Conservation (phyloP, 1,140 invertebrate genomes). For the Pachypeltis micranthus region DNA sequence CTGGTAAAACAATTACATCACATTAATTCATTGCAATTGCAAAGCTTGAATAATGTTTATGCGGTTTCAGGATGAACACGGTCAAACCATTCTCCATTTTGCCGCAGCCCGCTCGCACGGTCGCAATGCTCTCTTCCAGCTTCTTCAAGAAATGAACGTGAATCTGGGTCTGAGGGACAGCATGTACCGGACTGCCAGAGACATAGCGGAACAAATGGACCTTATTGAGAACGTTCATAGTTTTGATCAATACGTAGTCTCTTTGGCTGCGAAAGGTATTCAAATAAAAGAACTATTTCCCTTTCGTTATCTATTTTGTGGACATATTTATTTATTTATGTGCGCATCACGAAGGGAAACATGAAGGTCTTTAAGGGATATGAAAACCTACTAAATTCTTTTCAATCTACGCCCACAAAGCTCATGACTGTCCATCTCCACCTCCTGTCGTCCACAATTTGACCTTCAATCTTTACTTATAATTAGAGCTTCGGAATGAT, state of each 20-base stretch:
- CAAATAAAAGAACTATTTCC: conserved; percentile 23
- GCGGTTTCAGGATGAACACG: conserved; percentile 69
- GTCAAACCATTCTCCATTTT: conserved; percentile 79
- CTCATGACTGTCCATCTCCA: too few relatives aligned
- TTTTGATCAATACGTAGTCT: conserved; percentile 67
- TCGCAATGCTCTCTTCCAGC: conserved; percentile 58
- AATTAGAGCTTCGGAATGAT: too few relatives aligned
- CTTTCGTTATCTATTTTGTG: conserved; percentile 9
- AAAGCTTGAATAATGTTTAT: too few relatives aligned
- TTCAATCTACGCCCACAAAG: too few relatives aligned
- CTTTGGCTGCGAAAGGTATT: conserved; percentile 62
- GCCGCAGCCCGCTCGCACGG: conserved; percentile 64
- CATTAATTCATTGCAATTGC: too few relatives aligned
- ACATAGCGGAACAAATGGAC: conserved; percentile 66
- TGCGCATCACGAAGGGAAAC: too few relatives aligned
- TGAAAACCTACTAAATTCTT: too few relatives aligned
- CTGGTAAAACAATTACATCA: too few relatives aligned
- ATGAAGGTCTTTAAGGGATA: too few relatives aligned
- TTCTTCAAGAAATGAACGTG: conserved; percentile 62
- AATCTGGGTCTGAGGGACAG: conserved; percentile 69
- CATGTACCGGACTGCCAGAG: conserved; percentile 70
- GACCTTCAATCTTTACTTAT: too few relatives aligned
- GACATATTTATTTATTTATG: conserved; percentile 3
- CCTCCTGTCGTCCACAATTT: too few relatives aligned
- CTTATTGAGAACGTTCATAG: conserved; percentile 65